Base-by-base conservation (phyloP, 2,113 vertebrate species). In the Motacilla tschutschensis region DNA sequence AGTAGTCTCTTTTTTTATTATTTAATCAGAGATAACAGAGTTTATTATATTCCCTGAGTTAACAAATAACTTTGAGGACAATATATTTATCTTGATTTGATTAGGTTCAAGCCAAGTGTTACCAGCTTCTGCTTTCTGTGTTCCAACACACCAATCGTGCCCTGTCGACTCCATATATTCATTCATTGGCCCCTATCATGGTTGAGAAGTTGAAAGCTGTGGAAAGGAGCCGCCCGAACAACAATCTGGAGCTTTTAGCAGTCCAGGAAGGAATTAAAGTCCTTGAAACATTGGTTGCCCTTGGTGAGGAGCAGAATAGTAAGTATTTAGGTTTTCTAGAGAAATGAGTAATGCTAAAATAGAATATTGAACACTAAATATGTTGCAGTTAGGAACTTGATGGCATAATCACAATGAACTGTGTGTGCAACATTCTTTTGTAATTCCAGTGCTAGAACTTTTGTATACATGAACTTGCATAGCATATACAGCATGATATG, bases 231-330 rank as follows among this genome's bases (percentile, higher is more conserved):
- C 97, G 98, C 46, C 99, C 98, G 0, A 95, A 90, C 83, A 98
- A 95, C 28, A 95, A 86, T 47, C 95, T 97, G 13, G 98, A 99
- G 95, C 98, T 99, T 76, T 96, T 98, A 93, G 99, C 98, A 53
- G 97, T 99, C 64, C 98, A 99, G 93, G 99, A 99, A 96, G 99
- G 99, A 92, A 98, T 99, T 95, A 97, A 98, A 96, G 98, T 99
- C 78, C 97, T 99, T 87, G 99, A 99, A 97, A 98, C 97, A 7
- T 84, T 99, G 91, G 99, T 99, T 83, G 96, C 98, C 89, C 98
- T 99, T 95, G 99, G 98, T 44, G 98, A 99, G 82, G 99, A 99
- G 76, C 98, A 98, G 81, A 99, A 99, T 90, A 97, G 99, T 99
- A 97, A 98, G 99, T 98, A 90, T 82, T 77, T 48, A 29, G n/a